Base-by-base conservation (phyloP, 2,797 vertebrate species). In the Rhinichthys osculus region DNA sequence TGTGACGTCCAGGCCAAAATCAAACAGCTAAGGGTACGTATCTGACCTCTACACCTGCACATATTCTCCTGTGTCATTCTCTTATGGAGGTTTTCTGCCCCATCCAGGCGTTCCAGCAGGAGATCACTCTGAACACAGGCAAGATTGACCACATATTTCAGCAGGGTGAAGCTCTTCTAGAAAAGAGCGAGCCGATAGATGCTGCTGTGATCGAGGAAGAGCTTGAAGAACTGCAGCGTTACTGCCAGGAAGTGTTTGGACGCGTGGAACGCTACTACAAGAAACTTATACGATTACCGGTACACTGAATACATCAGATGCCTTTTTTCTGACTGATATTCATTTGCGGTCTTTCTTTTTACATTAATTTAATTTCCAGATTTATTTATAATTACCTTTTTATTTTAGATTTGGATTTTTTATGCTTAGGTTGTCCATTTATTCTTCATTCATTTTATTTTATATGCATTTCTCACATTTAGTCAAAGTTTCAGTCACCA, bases 1-100 rank as follows among this genome's bases (percentile, higher is more conserved):
- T 99, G 98, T 90, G 97, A 99, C 62, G 95, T 98, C 7, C 97
- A 99, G 90, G 98, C 98, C 87, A 99, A 99, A 91, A 97, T 99
- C 86, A 99, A 98, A 90, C 98, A 99, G 87, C 97, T 99, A 88
- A 97, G 93, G 96, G 98, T 99, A 91, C 71, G 71, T 14, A 2
- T 44, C 44, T 70, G 21, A 16, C 5, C 14, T 38, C 71, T 40
- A 30, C 23, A 14, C 10, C 17, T n/a, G 27, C 40, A 62, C 19
- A 10, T 44, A 6, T 27, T 35, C 8, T 35, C 59, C 16, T 72
- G 38, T 47, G 21, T 19, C 11, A 7, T 66, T n/a, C 30, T 17
- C 54, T 47, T 1, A 47, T 21, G 7, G 6, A n/a, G 40, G 44
- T 57, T 33, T 85, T 76, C 17, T 74, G 19, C 35, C 44, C 9